Conservation (phyloP, 2,888 invertebrate genomes). For the Tromatobia lineatoria region DNA sequence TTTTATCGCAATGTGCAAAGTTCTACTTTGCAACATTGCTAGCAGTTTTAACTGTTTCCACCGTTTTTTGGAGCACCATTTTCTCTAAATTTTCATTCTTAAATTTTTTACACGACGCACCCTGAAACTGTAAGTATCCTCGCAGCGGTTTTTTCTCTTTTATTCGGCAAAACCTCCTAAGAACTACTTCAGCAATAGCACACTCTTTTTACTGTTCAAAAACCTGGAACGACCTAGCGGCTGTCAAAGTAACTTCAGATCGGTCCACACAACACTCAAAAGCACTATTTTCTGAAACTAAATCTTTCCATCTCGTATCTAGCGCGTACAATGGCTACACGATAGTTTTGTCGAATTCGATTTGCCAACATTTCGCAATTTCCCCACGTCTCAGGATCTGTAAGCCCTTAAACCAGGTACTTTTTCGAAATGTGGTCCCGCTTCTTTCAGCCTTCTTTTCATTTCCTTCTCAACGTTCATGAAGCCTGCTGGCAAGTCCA, state of each 20-base stretch:
- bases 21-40: too few species aligned
- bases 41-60: too few species aligned
- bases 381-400: slow-evolving; percentile 31
- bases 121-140: slow-evolving; percentile 36
- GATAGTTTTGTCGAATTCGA: slow-evolving; percentile 80
- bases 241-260: slow-evolving; percentile 19
- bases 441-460: slow-evolving; percentile 72
- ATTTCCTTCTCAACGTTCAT: slow-evolving; percentile 42
- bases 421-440: slow-evolving; percentile 13
- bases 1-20: too few species aligned
- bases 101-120: too few species aligned
- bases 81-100: too few species aligned
- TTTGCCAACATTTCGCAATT: slow-evolving; percentile 69
- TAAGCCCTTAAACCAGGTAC: slow-evolving; percentile 40
- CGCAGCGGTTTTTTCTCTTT: slow-evolving; percentile 8
- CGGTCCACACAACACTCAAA: slow-evolving; percentile 11
- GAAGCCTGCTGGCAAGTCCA: neutral
- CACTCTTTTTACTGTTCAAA: slow-evolving; percentile 46
- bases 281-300: slow-evolving; percentile 72
- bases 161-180: slow-evolving; percentile 21
- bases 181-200: slow-evolving; percentile 19
- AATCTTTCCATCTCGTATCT: slow-evolving; percentile 74
- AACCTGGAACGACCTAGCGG: neutral
- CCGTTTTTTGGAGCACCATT: too few species aligned
- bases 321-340: slow-evolving; percentile 69